Base-by-base conservation (phyloP, 1,140 invertebrate genomes). In the Oreohelix idahoensis region DNA sequence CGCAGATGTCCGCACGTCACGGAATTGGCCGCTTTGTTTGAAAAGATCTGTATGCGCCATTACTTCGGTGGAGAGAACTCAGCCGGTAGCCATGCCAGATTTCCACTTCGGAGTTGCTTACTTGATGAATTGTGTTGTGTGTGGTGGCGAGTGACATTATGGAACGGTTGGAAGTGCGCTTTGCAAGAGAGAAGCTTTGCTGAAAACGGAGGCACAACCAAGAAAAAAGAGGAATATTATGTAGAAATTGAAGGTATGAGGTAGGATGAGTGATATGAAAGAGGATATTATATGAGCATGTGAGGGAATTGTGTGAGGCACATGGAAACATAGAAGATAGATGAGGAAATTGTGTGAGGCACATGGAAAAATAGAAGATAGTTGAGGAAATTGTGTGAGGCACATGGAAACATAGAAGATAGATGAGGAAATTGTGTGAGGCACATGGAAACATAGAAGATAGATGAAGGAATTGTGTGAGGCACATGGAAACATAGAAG, bases 1-100 rank as follows among this genome's bases (percentile, higher is more conserved):
- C 51, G 51, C 51, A 58, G 51, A 58, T 58, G 51, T 58, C 51
- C 51, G 10, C 10, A 58, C 26, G 51, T 58, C 51, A 58, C 51
- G 51, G 13, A 71, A 71, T 71, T 71, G 10, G 69, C 69, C 38
- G 69, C 32, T 35, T 71, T 71, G 69, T 71, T 39, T 35, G 4
- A n/a, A 39, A 35, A 35, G 69, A 71, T 32, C 38, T 71, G 26
- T 1, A n/a, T 23, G 10, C 10, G 4, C 32, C 29, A 71, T 35
- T 17, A 26, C 26, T 15, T 58, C 26, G 26, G 4, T 58, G 23
- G 26, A 58, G 51, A 26, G 20, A 10, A 58, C 26, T 5, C 42
- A 45, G 51, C 17, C 51, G 4, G 51, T 20, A 20, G 51, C 26
- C 8, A 2, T 23, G 10, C 10, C 26, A 26, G 51, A 58, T 58